Evolutionary conservation across 2,888 invertebrate species (phyloP), one percentile per base, ranked within the genome.

Genomic region (Eupeodes latifasciatus): DNA sequence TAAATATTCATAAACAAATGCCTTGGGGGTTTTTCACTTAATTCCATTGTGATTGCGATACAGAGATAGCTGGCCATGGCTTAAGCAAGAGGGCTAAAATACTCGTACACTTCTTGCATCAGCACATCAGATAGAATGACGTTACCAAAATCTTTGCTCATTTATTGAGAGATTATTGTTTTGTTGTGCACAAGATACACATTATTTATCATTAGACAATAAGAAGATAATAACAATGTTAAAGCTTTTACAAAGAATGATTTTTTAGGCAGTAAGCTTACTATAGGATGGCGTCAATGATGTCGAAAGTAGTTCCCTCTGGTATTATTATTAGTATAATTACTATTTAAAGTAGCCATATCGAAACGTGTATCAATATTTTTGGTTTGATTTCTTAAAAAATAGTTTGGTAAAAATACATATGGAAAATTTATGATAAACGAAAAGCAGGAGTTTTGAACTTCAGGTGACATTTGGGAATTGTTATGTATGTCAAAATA

Each of bases 101-200:
- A 27, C 47, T 47, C 47, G 51, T 47, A 51, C 72, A 66, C 34
- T 34, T 82, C 34, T 34, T 82, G 57, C 66, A 57, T 44, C 53
- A 5, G 27, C 9, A 3, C 55, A 57, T 44, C 53, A 4, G 27
- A 47, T 9, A 51, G n/a, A 64, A 49, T 74, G 78, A 86, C 71
- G 69, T 79, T 72, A 62, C 80, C 10, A 11, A 80, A 87, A 80
- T 83, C 76, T 83, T 59, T 67, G 77, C 80, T 80, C 87, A 87
- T 87, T 87, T 87, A 87, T 87, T 83, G 79, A 77, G 76, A 80
- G 80, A 83, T 87, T 83, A 87, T 87, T 80, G 67, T 72, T 83
- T 51, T 80, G 61, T 51, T 74, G 64, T 57, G 69, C 82, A 81
- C 71, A 78, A 79, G 81, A 40, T 27, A 74, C 19, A 47, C 79